These are phyloP conservation scores for Erpetoichthys calabaricus DNA, from an alignment of 2,797 vertebrate species.

Conservation along the genomic window DNA sequence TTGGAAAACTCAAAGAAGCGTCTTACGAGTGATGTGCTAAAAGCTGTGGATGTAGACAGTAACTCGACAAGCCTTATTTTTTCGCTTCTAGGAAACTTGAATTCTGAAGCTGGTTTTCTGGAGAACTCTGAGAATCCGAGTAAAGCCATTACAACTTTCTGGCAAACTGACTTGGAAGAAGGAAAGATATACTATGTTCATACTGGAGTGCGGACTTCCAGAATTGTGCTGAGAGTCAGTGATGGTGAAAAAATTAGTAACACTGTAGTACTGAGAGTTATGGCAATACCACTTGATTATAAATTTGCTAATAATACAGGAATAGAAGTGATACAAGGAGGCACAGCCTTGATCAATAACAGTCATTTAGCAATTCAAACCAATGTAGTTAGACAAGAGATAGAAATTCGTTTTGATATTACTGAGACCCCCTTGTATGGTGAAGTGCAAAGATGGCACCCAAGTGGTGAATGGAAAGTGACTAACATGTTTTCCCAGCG, in stretches of 20 bases:
- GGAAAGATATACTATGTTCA: constrained; percentile 65
- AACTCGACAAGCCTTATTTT: constrained; percentile 46
- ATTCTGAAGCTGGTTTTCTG: constrained; percentile 67
- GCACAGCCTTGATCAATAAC: constrained; percentile 42
- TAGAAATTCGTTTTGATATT: constrained; percentile 58
- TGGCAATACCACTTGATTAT: constrained; percentile 62
- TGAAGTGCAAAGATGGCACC: constrained; percentile 59
- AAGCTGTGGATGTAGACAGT: constrained; percentile 65
- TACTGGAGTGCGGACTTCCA: constrained; percentile 60
- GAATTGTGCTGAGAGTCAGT: constrained; percentile 70
- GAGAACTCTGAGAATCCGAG: constrained; percentile 56
- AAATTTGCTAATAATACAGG: constrained; percentile 61
- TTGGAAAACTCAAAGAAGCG: constrained; percentile 71
- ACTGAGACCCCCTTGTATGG: constrained; percentile 59
- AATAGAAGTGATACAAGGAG: constrained; percentile 55
- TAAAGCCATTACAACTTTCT: constrained; percentile 53
- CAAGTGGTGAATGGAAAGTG: constrained; percentile 60
- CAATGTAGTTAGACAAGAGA: constrained; percentile 49
- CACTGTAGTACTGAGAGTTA: constrained; percentile 66
- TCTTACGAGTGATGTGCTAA: constrained; percentile 52
- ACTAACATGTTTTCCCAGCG: constrained; percentile 60
- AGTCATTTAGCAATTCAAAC: constrained; percentile 62
- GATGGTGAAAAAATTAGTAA: constrained; percentile 82
- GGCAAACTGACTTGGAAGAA: constrained; percentile 52
- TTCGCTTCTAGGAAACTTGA: constrained; percentile 70